Conservation (phyloP, 53 echinoderm and acorn worm species). For the Arbacia lixula region DNA sequence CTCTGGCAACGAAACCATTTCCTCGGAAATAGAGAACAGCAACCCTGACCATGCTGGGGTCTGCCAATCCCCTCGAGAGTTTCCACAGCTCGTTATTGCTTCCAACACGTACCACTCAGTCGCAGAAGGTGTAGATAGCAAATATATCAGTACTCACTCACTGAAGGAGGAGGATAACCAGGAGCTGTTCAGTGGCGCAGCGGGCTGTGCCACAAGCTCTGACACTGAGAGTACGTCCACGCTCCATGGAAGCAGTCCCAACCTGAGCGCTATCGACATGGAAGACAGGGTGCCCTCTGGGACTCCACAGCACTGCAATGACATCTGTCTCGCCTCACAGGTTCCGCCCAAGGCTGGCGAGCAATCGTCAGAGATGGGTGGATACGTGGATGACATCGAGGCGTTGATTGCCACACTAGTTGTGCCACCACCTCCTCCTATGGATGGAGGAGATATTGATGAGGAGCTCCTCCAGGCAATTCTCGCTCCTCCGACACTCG, state of each 20-base stretch:
- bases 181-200: conserved; percentile 33
- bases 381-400: conserved; percentile 55
- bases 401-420: conserved; percentile 77
- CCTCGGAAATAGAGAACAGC: conserved; percentile 88
- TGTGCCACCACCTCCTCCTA: conserved; percentile 71
- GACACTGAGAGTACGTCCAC: conserved; percentile 87
- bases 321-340: not conserved
- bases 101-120: not conserved
- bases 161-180: conserved; percentile 32
- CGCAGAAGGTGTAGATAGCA: conserved; percentile 15
- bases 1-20: conserved; percentile 97
- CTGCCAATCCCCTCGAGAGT: conserved; percentile 77
- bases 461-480: conserved; percentile 70
- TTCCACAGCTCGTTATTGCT: conserved; percentile 40
- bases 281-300: conserved; percentile 43
- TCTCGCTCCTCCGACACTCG: conserved; percentile 78
- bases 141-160: conserved; percentile 47
- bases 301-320: not conserved
- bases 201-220: conserved; percentile 56
- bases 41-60: conserved; percentile 62
- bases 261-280: conserved; percentile 67
- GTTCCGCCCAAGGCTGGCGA: not conserved
- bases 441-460: conserved; percentile 63
- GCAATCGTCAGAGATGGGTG: not conserved
- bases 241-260: conserved; percentile 77